Conservation (phyloP, 2,888 invertebrate species). For the Ormyrus nitidulus region DNA sequence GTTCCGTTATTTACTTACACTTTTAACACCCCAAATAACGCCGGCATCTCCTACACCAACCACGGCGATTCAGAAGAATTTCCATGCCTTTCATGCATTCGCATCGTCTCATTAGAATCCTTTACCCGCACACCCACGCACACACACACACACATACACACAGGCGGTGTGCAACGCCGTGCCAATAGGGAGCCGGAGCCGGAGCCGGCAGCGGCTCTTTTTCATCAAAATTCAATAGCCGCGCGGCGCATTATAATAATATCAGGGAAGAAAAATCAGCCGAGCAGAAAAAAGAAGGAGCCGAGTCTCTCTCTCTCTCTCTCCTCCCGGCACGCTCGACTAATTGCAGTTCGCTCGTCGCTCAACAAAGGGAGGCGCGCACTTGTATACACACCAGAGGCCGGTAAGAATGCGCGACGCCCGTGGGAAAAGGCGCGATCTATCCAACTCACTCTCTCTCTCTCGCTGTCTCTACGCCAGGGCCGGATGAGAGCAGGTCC, state of each 20-base stretch:
- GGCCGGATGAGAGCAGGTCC: constrained; percentile 6
- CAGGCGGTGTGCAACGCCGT: no score
- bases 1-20: no score
- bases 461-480: neutral
- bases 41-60: no score
- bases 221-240: constrained; percentile 17
- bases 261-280: constrained; percentile 4
- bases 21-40: neutral
- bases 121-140: no score
- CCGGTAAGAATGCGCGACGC: neutral
- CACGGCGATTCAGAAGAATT: no score
- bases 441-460: no score
- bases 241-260: constrained; percentile 8
- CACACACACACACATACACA: no score
- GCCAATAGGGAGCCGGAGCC: no score
- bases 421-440: constrained; percentile 28
- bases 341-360: constrained; percentile 45
- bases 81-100: no score
- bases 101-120: no score
- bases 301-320: no score
- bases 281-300: neutral
- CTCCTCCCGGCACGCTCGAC: neutral
- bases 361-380: constrained; percentile 47
- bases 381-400: constrained; percentile 54
- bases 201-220: neutral